Conservation (phyloP, 2,888 invertebrate species). For the Nipponacmea schrenckii region DNA sequence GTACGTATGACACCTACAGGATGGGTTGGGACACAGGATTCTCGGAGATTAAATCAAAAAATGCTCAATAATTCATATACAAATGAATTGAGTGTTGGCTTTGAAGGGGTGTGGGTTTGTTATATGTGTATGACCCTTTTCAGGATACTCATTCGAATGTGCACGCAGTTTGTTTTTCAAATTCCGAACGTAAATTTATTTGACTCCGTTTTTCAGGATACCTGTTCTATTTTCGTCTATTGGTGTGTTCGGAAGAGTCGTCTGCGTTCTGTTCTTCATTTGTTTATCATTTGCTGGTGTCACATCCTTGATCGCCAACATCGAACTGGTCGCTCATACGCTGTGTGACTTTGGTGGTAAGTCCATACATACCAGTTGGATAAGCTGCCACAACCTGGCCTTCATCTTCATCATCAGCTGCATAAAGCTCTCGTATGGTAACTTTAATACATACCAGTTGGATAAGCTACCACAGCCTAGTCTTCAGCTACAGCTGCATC, state of each 20-base stretch:
- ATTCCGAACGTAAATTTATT: no score
- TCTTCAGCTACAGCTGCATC: no score
- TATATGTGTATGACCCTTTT: no score
- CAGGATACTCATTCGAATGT: no score
- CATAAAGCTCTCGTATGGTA: no score
- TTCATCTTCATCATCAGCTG: no score
- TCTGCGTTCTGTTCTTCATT: constrained; percentile 54
- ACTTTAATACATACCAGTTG: no score
- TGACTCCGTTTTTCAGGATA: constrained; percentile 40
- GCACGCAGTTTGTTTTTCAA: no score
- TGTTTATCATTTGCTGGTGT: constrained; percentile 59
- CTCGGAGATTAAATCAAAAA: neutral
- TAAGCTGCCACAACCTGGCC: neutral
- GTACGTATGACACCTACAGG: constrained; percentile 43
- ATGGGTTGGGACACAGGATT: neutral
- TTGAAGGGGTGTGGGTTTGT: no score
- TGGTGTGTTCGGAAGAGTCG: constrained; percentile 51
- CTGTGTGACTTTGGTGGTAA: constrained; percentile 56
- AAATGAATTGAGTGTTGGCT: no score
- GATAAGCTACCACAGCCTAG: neutral
- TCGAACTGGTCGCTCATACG: constrained; percentile 51
- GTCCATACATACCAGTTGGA: constrained; percentile 11
- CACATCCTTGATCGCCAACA: constrained; percentile 57
- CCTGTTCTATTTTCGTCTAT: constrained; percentile 56
- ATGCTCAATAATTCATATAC: no score